These are phyloP conservation scores for Grapholita molesta DNA, from an alignment of 1,140 invertebrate genomes.

Conservation along the genomic window DNA sequence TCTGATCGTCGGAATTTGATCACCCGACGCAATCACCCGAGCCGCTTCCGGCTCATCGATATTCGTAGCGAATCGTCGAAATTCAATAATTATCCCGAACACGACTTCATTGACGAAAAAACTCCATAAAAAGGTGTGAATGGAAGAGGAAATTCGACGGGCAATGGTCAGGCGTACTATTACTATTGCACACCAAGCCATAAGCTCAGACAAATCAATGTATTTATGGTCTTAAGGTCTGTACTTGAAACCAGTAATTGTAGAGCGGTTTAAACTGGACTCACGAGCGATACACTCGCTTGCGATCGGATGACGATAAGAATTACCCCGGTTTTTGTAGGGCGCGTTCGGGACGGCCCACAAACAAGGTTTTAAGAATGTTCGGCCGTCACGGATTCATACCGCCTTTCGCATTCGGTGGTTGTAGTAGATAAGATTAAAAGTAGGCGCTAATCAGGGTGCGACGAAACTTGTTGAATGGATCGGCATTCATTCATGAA, in stretches of 20 bases:
- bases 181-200: background rate
- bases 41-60: conserved; percentile 74
- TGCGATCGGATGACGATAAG: background rate
- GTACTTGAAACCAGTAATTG: background rate
- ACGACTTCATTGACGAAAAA: conserved; percentile 77
- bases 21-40: conserved; percentile 63
- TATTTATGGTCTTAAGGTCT: background rate
- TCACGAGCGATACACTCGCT: background rate
- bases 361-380: background rate
- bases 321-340: conserved; percentile 44
- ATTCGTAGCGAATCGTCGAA: conserved; percentile 76
- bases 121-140: conserved; percentile 72
- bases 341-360: conserved; percentile 28
- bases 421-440: conserved; percentile 70
- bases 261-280: background rate
- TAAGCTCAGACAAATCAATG: background rate
- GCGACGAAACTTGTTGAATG: conserved; percentile 72
- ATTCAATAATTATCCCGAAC: conserved; percentile 77
- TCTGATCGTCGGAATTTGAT: conserved; percentile 64
- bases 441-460: conserved; percentile 68
- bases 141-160: conserved; percentile 55
- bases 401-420: conserved; percentile 20
- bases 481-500: conserved; percentile 64
- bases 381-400: background rate
- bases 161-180: conserved; percentile 19